Base-by-base conservation (phyloP, 2,888 invertebrate genomes). In the Agrotis clavis region DNA sequence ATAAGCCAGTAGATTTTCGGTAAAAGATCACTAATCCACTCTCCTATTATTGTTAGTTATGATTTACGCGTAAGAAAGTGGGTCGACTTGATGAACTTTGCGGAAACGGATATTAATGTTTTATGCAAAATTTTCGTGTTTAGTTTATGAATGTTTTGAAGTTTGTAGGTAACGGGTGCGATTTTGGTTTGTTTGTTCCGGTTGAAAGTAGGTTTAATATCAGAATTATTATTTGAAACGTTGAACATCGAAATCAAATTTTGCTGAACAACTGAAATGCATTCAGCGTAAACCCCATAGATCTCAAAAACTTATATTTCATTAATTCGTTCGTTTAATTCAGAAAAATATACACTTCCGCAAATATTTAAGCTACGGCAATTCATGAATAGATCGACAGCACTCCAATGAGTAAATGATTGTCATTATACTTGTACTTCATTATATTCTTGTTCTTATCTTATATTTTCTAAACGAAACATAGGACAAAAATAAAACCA, bases 31-130 rank as follows among this genome's bases (percentile, higher is more conserved):
- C 41, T 68, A 73, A 75, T 67, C 70, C 30, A 70, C 67, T 69
- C 53, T 67, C 77, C 70, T 67, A 75, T 74, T 73, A 77, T 77
- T 76, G 68, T 74, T 70, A 78, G 67, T 16, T 85, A 81, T 86
- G 84, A 86, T 85, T 86, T 81, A 86, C 62, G 35, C 35, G 13
- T 21, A n/a, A 75, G 83, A 83, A 86, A 83, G 71, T 86, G 62
- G 86, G 80, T 60, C 86, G 66, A 77, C 73, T 74, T 76, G 65
- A 68, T 82, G 75, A 75, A 86, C 71, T 81, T 75, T 79, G 71
- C 66, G 85, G 84, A 83, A 85, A 77, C 82, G 74, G 73, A 71
- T 83, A 78, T 82, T 77, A 73, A 35, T 82, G 66, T 79, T 76
- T 70, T 76, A 56, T 77, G 69, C 66, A 19, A 69, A 65, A 63